A percentile compares a stretch with the other conserved stretches of the same genome.
These are phyloP conservation scores for Neria commutata DNA, from an alignment of 2,888 invertebrate species.

Conservation along the genomic window DNA sequence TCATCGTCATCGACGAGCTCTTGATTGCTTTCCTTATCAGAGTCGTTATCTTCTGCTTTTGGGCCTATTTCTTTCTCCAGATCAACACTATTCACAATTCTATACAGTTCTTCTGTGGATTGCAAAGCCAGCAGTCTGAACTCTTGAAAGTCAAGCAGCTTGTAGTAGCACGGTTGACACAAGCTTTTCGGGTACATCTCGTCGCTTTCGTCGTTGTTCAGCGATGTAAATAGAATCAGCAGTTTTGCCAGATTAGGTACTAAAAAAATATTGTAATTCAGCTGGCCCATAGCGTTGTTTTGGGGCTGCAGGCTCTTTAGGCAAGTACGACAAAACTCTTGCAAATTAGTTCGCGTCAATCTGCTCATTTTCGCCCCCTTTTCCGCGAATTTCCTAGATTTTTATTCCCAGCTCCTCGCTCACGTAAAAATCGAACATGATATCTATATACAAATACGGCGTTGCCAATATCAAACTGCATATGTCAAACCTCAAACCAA, in stretches of 20 bases:
- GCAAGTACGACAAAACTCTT: constrained; percentile 49
- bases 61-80: background rate
- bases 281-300: constrained; percentile 11
- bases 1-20: constrained; percentile 30
- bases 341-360: constrained; percentile 37
- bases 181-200: constrained; percentile 41
- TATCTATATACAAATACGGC: no score
- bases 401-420: no score
- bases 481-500: no score
- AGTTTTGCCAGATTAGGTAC: constrained; percentile 40
- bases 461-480: no score
- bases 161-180: constrained; percentile 46
- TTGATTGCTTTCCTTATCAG: background rate
- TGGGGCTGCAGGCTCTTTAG: constrained; percentile 39
- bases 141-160: constrained; percentile 44
- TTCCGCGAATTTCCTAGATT: no score
- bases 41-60: background rate
- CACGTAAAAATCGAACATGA: no score
- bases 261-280: constrained; percentile 32
- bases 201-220: constrained; percentile 42
- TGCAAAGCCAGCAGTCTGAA: constrained; percentile 42
- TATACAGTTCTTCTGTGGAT: constrained; percentile 36
- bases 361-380: constrained; percentile 26
- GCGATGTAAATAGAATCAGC: constrained; percentile 41
- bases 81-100: constrained; percentile 18